These are phyloP conservation scores for Plutomurus gul DNA, from an alignment of 1,140 invertebrate genomes.

Conservation along the genomic window DNA sequence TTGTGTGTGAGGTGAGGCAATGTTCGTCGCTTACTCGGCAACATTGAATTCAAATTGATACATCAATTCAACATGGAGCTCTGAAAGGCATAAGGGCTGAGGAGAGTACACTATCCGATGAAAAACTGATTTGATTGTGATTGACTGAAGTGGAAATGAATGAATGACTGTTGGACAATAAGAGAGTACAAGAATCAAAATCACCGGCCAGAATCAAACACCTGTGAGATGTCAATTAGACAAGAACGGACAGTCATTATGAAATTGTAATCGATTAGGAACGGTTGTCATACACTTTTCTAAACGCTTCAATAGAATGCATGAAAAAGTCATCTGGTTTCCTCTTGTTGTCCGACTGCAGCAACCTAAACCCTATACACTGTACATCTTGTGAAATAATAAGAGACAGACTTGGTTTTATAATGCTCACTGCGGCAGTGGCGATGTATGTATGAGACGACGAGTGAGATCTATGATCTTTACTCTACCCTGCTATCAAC, in stretches of 20 bases:
- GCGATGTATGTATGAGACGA: no score
- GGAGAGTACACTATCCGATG: not conserved
- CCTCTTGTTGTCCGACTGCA: not conserved
- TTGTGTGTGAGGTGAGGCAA: not conserved
- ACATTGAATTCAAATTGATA: not conserved
- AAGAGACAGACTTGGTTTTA: no score
- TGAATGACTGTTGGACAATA: not conserved
- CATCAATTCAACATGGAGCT: not conserved
- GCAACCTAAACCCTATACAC: no score
- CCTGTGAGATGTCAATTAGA: conserved; percentile 40
- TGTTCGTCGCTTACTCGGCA: not conserved
- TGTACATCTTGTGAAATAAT: no score
- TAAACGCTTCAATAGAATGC: not conserved
- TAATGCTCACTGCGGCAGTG: no score
- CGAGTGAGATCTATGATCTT: no score
- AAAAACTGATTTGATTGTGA: conserved; percentile 19
- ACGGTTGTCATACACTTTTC: conserved; percentile 16
- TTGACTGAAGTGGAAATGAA: conserved; percentile 25
- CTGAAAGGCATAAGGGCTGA: not conserved
- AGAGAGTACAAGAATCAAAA: not conserved
- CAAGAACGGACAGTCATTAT: conserved; percentile 28
- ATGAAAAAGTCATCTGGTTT: conserved; percentile 21
- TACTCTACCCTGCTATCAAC: no score
- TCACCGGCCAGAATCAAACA: conserved; percentile 28
- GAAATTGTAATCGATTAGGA: conserved; percentile 35